A percentile compares a stretch with the other conserved stretches of the same genome.
Evolutionary conservation across 2,888 invertebrate species (phyloP).

Genomic region (Drosophila rubida): DNA sequence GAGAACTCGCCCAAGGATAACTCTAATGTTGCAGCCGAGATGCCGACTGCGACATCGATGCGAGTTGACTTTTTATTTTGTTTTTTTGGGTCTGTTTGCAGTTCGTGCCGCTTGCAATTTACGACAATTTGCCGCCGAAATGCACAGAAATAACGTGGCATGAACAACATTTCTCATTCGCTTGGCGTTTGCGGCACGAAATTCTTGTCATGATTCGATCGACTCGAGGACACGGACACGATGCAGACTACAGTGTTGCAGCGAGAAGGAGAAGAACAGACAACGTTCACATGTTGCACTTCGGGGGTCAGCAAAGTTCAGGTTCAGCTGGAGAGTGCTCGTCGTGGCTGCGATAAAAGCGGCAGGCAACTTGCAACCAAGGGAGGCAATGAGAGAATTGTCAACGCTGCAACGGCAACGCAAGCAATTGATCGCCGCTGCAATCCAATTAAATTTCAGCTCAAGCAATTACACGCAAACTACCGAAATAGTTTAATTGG

Average conservation of each 20-base stretch:
- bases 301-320: slow-evolving; percentile 68
- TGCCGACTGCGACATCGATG: not conserved
- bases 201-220: slow-evolving; percentile 84
- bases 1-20: slow-evolving; percentile 64
- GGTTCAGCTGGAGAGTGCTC: slow-evolving; percentile 42
- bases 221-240: slow-evolving; percentile 72
- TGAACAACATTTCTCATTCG: slow-evolving; percentile 78
- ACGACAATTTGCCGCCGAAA: slow-evolving; percentile 77
- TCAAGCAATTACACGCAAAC: not conserved
- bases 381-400: slow-evolving; percentile 36
- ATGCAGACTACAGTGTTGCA: too few relatives aligned
- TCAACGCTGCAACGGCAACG: slow-evolving; percentile 36
- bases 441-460: slow-evolving; percentile 45
- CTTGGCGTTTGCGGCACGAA: slow-evolving; percentile 78
- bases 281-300: slow-evolving; percentile 74
- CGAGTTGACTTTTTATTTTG: slow-evolving; percentile 2
- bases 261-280: slow-evolving; percentile 13
- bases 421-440: slow-evolving; percentile 20
- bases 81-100: slow-evolving; percentile 31
- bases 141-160: slow-evolving; percentile 78
- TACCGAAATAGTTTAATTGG: not conserved
- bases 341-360: slow-evolving; percentile 58
- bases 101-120: slow-evolving; percentile 80
- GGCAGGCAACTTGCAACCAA: slow-evolving; percentile 13
- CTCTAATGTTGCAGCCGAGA: slow-evolving; percentile 42